Evolutionary conservation across 2,888 invertebrate species (phyloP).

Genomic region (Plagodis dolabraria): DNA sequence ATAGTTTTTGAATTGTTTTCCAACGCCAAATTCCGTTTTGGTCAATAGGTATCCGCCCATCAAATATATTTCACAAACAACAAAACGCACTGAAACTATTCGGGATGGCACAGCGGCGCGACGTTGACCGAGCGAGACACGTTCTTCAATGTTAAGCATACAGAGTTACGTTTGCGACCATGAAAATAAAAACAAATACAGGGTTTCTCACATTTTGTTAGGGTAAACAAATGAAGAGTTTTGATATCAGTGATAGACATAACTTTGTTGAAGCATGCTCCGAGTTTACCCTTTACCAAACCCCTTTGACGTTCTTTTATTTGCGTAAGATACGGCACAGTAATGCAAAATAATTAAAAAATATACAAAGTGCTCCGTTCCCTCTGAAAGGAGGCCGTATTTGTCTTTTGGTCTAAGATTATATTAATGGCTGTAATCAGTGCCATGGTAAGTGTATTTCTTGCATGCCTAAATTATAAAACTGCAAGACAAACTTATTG

Average conservation of each 20-base stretch:
- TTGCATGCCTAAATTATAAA: too few relatives aligned
- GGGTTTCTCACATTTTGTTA: constrained; percentile 28
- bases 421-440: too few relatives aligned
- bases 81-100: constrained; percentile 46
- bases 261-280: constrained; percentile 43
- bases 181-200: constrained; percentile 28
- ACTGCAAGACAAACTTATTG: too few relatives aligned
- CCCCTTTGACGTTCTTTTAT: constrained; percentile 46
- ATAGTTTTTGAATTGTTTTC: neutral
- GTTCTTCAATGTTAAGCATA: constrained; percentile 49
- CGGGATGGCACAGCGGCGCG: constrained; percentile 28
- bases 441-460: too few relatives aligned
- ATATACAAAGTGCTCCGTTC: too few relatives aligned
- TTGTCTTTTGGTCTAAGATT: too few relatives aligned
- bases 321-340: neutral
- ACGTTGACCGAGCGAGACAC: constrained; percentile 49
- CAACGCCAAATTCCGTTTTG: constrained; percentile 19
- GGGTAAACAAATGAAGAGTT: constrained; percentile 27
- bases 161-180: constrained; percentile 46
- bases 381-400: too few relatives aligned
- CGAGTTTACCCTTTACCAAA: constrained; percentile 42
- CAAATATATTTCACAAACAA: constrained; percentile 42
- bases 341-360: too few relatives aligned
- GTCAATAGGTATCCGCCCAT: constrained; percentile 25
- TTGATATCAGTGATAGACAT: constrained; percentile 36